phyloP scores from a whole-genome alignment of 2,113 vertebrate species.

The Scomber colias region DNA sequence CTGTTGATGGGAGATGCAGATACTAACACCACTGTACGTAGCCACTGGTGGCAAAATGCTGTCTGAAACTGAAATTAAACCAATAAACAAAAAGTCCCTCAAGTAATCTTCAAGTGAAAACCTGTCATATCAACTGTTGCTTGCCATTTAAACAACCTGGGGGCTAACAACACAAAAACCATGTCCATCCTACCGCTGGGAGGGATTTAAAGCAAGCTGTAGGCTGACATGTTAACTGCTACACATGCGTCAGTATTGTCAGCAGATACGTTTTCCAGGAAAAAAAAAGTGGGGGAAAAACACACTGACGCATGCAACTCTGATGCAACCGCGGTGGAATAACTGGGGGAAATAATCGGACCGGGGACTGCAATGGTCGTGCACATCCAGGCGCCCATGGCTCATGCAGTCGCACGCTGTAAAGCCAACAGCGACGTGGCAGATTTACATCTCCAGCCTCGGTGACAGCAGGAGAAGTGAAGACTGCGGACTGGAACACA shows the following conservation, averaged over 20 bases:
- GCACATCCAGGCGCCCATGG: conserved; percentile 12
- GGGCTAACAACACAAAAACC: conserved; percentile 36
- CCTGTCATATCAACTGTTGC: conserved; percentile 66
- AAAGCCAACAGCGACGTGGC: conserved; percentile 29
- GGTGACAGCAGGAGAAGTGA: conserved; percentile 42
- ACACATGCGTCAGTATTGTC: conserved; percentile 61
- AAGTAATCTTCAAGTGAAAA: conserved; percentile 35
- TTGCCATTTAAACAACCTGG: conserved; percentile 32
- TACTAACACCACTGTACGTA: conserved; percentile 2
- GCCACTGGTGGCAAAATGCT: neutral
- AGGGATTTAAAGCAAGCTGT: conserved; percentile 55
- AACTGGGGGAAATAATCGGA: conserved; percentile 19
- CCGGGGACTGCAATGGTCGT: conserved; percentile 28
- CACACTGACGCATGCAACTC: conserved; percentile 65
- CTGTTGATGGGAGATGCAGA: conserved; percentile 70
- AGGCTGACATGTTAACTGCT: conserved; percentile 62
- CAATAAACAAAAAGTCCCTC: conserved; percentile 1
- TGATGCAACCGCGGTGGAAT: conserved; percentile 62
- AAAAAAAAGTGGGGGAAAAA: neutral
- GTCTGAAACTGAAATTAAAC: neutral
- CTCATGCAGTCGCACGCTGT: conserved; percentile 31
- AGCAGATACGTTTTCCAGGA: conserved; percentile 48
- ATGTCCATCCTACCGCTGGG: conserved; percentile 47
- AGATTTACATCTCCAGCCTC: conserved; percentile 48
- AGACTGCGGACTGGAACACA: conserved; percentile 60